These are phyloP conservation scores for Leucoraja ocellata DNA, from an alignment of 2,797 vertebrate genomes.

Conservation along the genomic window DNA sequence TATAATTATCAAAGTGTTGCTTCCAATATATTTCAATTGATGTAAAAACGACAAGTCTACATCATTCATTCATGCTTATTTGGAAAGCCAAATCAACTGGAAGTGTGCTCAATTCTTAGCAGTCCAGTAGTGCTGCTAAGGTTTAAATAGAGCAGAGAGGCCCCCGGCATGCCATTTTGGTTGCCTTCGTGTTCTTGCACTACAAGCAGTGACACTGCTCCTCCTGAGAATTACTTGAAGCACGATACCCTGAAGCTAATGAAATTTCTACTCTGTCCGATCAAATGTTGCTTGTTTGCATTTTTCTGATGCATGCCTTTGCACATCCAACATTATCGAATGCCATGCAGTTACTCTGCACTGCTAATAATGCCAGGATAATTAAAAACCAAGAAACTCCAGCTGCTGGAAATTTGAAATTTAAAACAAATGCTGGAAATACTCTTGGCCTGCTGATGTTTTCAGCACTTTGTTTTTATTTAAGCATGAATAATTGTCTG, in stretches of 20 bases:
- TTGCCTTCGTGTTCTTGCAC: background rate
- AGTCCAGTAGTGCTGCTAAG: background rate
- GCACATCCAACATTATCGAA: background rate
- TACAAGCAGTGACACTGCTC: background rate
- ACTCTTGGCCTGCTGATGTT: no score
- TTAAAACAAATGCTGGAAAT: no score
- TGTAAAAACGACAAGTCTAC: background rate
- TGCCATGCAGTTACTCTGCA: background rate
- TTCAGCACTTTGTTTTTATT: no score
- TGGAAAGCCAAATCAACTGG: slow-evolving; percentile 19
- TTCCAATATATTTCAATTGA: background rate
- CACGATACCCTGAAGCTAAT: background rate
- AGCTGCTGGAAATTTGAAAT: no score
- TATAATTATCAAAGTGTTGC: slow-evolving; percentile 3
- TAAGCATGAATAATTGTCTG: background rate
- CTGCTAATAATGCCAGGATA: background rate
- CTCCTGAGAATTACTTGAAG: background rate
- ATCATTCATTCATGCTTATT: background rate
- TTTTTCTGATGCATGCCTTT: background rate
- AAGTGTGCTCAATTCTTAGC: background rate
- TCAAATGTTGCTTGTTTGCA: background rate
- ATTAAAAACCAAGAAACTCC: background rate
- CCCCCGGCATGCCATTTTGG: background rate
- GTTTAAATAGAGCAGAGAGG: slow-evolving; percentile 11
- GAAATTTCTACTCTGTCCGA: background rate